Evolutionary conservation across 2,113 vertebrate species (phyloP).

Genomic region (Onychorhynchus coronatus): DNA sequence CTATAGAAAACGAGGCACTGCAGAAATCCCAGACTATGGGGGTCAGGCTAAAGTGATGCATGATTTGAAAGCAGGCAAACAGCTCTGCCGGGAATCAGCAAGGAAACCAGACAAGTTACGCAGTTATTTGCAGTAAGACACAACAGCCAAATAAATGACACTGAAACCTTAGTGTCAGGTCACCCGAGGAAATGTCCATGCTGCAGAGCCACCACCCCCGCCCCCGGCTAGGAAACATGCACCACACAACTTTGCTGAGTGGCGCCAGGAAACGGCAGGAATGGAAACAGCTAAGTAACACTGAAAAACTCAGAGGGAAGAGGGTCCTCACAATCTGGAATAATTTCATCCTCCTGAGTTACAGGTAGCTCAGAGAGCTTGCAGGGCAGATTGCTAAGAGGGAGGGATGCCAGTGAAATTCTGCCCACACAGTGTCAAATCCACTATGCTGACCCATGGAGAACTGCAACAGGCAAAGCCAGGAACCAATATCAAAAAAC

Average conservation of each 20-base stretch:
- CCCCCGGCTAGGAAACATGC: background rate
- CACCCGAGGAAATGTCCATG: accelerated
- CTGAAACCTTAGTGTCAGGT: background rate
- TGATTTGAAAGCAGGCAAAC: background rate
- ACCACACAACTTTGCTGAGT: background rate
- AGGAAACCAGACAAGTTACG: background rate
- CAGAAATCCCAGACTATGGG: background rate
- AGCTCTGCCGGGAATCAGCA: background rate
- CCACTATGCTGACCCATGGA: accelerated
- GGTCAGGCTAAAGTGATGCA: background rate
- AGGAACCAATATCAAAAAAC: background rate
- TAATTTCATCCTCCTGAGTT: background rate
- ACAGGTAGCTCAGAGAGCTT: background rate
- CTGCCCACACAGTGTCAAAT: accelerated
- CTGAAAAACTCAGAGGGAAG: background rate
- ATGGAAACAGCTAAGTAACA: background rate
- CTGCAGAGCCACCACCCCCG: background rate
- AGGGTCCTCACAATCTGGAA: background rate
- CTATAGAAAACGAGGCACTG: background rate
- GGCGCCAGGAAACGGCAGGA: background rate
- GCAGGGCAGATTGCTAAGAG: background rate
- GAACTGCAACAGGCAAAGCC: background rate
- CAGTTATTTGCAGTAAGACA: background rate
- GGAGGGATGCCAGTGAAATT: background rate
- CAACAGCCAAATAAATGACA: background rate